phyloP scores from a whole-genome alignment of 1,140 invertebrate genomes.

The Monochamus saltuarius region DNA sequence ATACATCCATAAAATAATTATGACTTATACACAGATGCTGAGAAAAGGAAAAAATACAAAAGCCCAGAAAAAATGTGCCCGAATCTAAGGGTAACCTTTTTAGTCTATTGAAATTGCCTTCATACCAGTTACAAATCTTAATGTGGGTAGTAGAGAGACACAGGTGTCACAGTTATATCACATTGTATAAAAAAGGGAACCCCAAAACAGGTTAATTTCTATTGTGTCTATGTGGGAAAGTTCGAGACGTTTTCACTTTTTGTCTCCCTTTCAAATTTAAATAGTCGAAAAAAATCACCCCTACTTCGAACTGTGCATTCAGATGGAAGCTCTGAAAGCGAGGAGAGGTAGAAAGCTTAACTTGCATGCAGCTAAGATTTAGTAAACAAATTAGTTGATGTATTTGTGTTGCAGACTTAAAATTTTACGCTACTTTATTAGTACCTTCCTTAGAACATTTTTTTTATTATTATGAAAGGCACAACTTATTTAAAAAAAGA shows the following conservation, averaged over 20 bases:
- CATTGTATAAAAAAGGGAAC: slow-evolving; percentile 28
- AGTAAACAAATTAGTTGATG: too few relatives aligned
- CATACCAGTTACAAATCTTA: slow-evolving; percentile 14
- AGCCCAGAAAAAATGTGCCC: slow-evolving; percentile 15
- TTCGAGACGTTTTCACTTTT: slow-evolving; percentile 29
- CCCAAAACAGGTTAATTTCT: slow-evolving; percentile 45
- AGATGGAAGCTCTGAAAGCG: too few relatives aligned
- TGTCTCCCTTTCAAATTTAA: slow-evolving; percentile 28
- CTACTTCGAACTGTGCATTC: neutral
- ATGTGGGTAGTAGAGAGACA: slow-evolving; percentile 21
- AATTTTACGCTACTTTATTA: too few relatives aligned
- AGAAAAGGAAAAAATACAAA: slow-evolving; percentile 14
- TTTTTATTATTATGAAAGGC: too few relatives aligned
- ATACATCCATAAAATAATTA: slow-evolving; percentile 14
- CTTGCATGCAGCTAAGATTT: too few relatives aligned
- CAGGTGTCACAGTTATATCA: slow-evolving; percentile 30
- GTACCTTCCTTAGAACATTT: too few relatives aligned
- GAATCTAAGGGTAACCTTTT: slow-evolving; percentile 9
- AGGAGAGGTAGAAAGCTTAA: slow-evolving; percentile 7
- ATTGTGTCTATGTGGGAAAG: slow-evolving; percentile 46
- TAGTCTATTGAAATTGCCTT: slow-evolving; percentile 11
- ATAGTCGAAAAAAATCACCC: slow-evolving; percentile 29
- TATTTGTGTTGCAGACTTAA: too few relatives aligned
- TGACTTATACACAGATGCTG: neutral
- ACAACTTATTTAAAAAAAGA: too few relatives aligned